phyloP scores from a whole-genome alignment of 2,113 vertebrate species.

The Myotis yumanensis region DNA sequence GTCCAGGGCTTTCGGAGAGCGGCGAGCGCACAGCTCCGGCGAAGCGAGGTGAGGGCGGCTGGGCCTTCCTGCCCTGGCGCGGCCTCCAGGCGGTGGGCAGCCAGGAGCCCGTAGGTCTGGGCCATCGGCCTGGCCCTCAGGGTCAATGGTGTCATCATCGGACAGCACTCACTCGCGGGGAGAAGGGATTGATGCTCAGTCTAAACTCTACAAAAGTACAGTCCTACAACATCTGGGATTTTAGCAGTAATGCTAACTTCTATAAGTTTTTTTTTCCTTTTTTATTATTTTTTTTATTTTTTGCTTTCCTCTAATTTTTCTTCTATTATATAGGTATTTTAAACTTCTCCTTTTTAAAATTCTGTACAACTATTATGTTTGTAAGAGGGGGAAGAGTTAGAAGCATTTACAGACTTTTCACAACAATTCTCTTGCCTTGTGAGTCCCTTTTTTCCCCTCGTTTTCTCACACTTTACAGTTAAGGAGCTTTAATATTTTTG shows the following conservation, averaged over 20 bases:
- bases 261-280: constrained; percentile 87
- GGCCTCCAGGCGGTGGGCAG: constrained; percentile 25
- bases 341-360: constrained; percentile 91
- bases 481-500: constrained; percentile 72
- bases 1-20: constrained; percentile 83
- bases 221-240: constrained; percentile 95
- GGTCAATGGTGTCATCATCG: constrained; percentile 87
- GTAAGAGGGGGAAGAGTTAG: constrained; percentile 88
- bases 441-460: constrained; percentile 76
- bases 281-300: constrained; percentile 85
- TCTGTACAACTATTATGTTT: constrained; percentile 93
- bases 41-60: constrained; percentile 59
- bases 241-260: constrained; percentile 93
- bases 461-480: constrained; percentile 73
- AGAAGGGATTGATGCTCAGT: constrained; percentile 95
- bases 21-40: constrained; percentile 78
- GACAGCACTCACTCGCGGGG: constrained; percentile 87
- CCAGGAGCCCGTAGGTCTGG: constrained; percentile 92
- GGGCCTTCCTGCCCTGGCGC: no score
- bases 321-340: constrained; percentile 96
- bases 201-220: constrained; percentile 99
- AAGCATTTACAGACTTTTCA: constrained; percentile 90
- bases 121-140: constrained; percentile 85
- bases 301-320: constrained; percentile 89
- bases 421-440: constrained; percentile 83